Conservation (phyloP, 1,140 invertebrate species). For the Drosophila auraria region DNA sequence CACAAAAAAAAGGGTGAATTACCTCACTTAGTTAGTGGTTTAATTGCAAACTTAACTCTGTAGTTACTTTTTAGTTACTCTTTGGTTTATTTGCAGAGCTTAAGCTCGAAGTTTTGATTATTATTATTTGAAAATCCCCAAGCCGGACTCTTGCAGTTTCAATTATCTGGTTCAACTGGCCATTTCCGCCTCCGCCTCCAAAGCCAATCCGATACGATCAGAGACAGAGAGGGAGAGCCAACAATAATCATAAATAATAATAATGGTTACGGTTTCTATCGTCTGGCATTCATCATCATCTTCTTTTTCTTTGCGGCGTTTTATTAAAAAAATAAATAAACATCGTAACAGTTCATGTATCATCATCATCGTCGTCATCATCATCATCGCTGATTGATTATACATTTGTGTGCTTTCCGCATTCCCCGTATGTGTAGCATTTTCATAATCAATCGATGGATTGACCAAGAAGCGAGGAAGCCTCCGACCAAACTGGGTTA, state of each 20-base stretch:
- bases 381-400: slow-evolving; percentile 40
- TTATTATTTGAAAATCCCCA: background rate
- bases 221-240: slow-evolving; percentile 16
- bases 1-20: background rate
- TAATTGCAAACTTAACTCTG: background rate
- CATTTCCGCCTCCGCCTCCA: slow-evolving; percentile 35
- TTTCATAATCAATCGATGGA: slow-evolving; percentile 69
- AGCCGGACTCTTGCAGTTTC: slow-evolving; percentile 30
- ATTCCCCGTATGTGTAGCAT: slow-evolving; percentile 45
- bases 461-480: slow-evolving; percentile 1
- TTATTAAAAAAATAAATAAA: slow-evolving; percentile 65
- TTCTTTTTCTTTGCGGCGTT: slow-evolving; percentile 32
- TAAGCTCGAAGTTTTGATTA: background rate
- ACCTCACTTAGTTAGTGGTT: background rate
- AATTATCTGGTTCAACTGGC: slow-evolving; percentile 45
- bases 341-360: slow-evolving; percentile 61
- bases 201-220: background rate
- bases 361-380: slow-evolving; percentile 30
- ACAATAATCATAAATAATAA: slow-evolving; percentile 50
- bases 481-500: slow-evolving; percentile 15
- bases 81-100: background rate
- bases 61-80: background rate
- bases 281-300: slow-evolving; percentile 25
- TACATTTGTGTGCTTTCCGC: slow-evolving; percentile 30
- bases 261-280: slow-evolving; percentile 52